A percentile compares a stretch with the other conserved stretches of the same genome.
These are phyloP conservation scores for Erebia aethiops DNA, from an alignment of 2,888 invertebrate genomes.

Conservation along the genomic window DNA sequence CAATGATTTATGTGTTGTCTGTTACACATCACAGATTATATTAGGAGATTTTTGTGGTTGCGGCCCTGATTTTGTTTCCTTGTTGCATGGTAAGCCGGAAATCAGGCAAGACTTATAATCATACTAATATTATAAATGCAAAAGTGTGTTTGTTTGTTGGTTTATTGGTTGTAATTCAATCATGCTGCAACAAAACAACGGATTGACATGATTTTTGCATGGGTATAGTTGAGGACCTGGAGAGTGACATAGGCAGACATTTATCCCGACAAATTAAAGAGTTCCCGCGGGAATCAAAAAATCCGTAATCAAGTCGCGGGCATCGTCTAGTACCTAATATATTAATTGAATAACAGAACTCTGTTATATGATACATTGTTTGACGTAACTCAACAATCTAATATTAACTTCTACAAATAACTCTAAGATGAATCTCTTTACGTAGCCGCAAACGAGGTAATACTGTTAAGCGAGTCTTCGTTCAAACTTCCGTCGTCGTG, in stretches of 20 bases:
- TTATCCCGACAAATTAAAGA: too few relatives aligned
- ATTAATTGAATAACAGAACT: neutral
- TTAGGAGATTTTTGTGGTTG: conserved; percentile 5
- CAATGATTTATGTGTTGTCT: conserved; percentile 31
- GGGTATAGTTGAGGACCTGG: too few relatives aligned
- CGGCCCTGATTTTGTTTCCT: conserved; percentile 12
- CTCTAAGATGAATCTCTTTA: conserved; percentile 9
- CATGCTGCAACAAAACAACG: too few relatives aligned
- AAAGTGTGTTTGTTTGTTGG: too few relatives aligned
- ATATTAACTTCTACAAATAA: neutral
- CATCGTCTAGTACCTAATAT: too few relatives aligned
- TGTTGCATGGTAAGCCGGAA: neutral
- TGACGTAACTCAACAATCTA: neutral
- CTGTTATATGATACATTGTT: neutral
- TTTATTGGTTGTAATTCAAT: too few relatives aligned
- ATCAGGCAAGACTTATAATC: too few relatives aligned
- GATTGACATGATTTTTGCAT: too few relatives aligned
- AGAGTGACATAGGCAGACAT: too few relatives aligned
- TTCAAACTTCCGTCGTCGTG: conserved; percentile 22
- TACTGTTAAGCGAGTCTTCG: conserved; percentile 9
- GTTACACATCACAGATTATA: conserved; percentile 23
- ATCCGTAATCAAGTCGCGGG: too few relatives aligned
- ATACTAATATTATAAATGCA: too few relatives aligned
- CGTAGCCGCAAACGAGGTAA: conserved; percentile 1
- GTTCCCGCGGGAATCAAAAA: too few relatives aligned